Evolutionary conservation across 2,797 vertebrate species (phyloP).

Genomic region (Rhabdomys pumilio): DNA sequence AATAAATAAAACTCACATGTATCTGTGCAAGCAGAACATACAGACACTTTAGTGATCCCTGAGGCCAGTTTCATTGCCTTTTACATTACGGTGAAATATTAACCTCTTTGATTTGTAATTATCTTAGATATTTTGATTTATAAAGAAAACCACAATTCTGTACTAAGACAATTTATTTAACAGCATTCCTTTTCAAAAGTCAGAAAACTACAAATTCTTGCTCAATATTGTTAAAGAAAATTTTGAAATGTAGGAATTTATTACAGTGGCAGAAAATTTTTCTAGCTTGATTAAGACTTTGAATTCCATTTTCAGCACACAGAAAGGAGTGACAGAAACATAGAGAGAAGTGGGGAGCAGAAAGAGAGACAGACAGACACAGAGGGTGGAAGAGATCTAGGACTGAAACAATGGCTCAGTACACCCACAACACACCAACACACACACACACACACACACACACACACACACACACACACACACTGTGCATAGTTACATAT

Average conservation of each 20-base stretch:
- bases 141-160: slow-evolving; percentile 12
- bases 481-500: background rate
- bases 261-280: background rate
- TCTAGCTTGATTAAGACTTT: too few relatives aligned
- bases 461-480: background rate
- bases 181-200: slow-evolving; percentile 3
- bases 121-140: background rate
- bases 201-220: slow-evolving; percentile 27
- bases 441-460: background rate
- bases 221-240: background rate
- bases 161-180: background rate
- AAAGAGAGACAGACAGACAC: too few relatives aligned
- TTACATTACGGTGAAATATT: background rate
- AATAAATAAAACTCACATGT: background rate
- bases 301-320: background rate
- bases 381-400: background rate
- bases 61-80: background rate
- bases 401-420: background rate
- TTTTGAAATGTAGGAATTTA: background rate
- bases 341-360: background rate
- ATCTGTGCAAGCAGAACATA: background rate
- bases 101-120: background rate
- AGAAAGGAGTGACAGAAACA: too few relatives aligned
- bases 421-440: background rate
- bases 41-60: background rate